Evolutionary conservation across 1,140 invertebrate genomes (phyloP).

Genomic region (Drosophila takahashii): DNA sequence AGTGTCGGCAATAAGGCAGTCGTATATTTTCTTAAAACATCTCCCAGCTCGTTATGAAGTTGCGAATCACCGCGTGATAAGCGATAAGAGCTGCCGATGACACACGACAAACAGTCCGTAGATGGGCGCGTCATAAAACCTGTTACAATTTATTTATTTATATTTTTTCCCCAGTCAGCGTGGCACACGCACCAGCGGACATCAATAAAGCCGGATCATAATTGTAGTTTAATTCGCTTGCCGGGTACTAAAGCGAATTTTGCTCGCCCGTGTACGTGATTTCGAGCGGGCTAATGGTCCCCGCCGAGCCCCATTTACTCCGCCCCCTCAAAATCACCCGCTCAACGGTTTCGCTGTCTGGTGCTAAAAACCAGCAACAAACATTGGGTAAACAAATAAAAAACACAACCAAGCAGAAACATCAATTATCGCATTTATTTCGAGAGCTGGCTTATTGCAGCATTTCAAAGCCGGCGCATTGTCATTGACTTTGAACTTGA

Average conservation of each 20-base stretch:
- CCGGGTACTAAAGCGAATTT: slow-evolving; percentile 33
- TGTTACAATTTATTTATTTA: slow-evolving; percentile 54
- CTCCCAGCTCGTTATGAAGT: slow-evolving; percentile 17
- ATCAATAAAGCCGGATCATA: slow-evolving; percentile 50
- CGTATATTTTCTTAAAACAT: slow-evolving; percentile 4
- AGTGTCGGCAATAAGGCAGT: slow-evolving; percentile 13
- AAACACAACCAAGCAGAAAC: slow-evolving; percentile 1
- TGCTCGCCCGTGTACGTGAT: slow-evolving; percentile 53
- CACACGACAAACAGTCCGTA: slow-evolving; percentile 25
- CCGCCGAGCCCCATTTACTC: background rate
- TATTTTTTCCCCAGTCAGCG: slow-evolving; percentile 25
- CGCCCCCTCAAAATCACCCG: slow-evolving; percentile 7
- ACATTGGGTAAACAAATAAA: slow-evolving; percentile 13
- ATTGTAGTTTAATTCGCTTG: slow-evolving; percentile 46
- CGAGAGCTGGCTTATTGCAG: slow-evolving; percentile 40
- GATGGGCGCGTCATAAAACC: slow-evolving; percentile 48
- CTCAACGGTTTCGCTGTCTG: slow-evolving; percentile 58
- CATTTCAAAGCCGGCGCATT: slow-evolving; percentile 27
- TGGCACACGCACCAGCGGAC: slow-evolving; percentile 19
- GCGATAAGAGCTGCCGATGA: slow-evolving; percentile 20
- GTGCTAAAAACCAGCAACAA: slow-evolving; percentile 55
- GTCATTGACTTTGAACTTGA: slow-evolving; percentile 53
- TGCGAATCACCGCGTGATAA: slow-evolving; percentile 17
- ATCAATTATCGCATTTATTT: slow-evolving; percentile 41
- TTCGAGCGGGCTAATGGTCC: slow-evolving; percentile 24